These are phyloP conservation scores for Gymnocephalus cernua DNA, from an alignment of 2,113 vertebrate species.

Conservation along the genomic window DNA sequence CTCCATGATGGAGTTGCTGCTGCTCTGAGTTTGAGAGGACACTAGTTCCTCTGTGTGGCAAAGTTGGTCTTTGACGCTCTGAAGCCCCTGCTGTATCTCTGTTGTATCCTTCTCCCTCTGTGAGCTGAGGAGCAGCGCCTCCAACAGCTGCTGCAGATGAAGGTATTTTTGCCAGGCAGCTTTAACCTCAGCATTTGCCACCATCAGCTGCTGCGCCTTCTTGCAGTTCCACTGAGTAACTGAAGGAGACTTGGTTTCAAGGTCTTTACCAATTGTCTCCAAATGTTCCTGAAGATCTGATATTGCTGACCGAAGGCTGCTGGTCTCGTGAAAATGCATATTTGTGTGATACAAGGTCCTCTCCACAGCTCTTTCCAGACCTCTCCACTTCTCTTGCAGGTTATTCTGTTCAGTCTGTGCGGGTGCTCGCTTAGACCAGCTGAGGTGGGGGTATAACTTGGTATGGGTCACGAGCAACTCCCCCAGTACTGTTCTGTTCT, in stretches of 20 bases:
- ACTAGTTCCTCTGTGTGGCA: conserved; percentile 73
- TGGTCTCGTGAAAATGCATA: conserved; percentile 73
- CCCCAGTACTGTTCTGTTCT: conserved; percentile 82
- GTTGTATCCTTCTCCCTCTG: conserved; percentile 83
- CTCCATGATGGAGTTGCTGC: conserved; percentile 77
- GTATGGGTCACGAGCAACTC: conserved; percentile 80
- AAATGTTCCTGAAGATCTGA: conserved; percentile 80
- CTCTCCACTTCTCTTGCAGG: conserved; percentile 85
- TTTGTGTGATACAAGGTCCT: conserved; percentile 79
- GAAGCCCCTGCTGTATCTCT: conserved; percentile 81
- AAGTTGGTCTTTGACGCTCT: conserved; percentile 81
- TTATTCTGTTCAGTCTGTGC: conserved; percentile 80
- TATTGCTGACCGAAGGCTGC: conserved; percentile 76
- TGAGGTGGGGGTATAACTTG: conserved; percentile 79
- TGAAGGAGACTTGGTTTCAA: conserved; percentile 56
- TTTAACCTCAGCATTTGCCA: conserved; percentile 82
- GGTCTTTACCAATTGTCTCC: conserved; percentile 72
- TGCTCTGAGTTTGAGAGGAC: conserved; percentile 59
- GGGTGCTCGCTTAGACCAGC: conserved; percentile 80
- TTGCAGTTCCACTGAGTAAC: conserved; percentile 64
- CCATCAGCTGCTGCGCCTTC: conserved; percentile 68
- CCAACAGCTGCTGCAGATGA: conserved; percentile 80
- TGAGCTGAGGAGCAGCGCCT: conserved; percentile 83
- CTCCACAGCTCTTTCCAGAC: conserved; percentile 81
- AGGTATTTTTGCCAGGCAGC: conserved; percentile 79